phyloP scores from a whole-genome alignment of 2,113 vertebrate species.

The Microcebus griseorufus region DNA sequence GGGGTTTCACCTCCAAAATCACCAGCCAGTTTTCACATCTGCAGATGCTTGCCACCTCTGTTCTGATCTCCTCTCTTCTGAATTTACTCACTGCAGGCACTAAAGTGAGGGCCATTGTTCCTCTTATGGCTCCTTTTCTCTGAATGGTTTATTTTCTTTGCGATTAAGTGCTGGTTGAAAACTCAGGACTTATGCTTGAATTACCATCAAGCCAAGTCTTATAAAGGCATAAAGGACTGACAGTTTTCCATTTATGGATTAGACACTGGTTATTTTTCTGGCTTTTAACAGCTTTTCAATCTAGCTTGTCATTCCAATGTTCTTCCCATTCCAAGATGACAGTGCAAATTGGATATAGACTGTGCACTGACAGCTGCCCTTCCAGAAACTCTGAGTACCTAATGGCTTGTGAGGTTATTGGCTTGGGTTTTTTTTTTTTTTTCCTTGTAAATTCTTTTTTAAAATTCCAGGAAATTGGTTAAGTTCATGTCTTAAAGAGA shows the following conservation, averaged over 20 bases:
- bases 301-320: conserved; percentile 57
- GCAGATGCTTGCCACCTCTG: not conserved
- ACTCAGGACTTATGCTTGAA: conserved; percentile 46
- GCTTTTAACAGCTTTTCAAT: conserved; percentile 72
- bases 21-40: not conserved
- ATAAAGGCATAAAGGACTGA: conserved; percentile 56
- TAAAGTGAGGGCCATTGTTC: not conserved
- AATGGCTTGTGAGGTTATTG: conserved; percentile 66
- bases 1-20: not conserved
- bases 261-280: conserved; percentile 58
- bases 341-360: conserved; percentile 25
- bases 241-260: conserved; percentile 68
- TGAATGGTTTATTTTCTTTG: conserved; percentile 40
- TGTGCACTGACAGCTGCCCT: conserved; percentile 38
- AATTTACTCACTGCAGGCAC: not conserved
- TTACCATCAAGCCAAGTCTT: conserved; percentile 30
- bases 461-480: conserved; percentile 74
- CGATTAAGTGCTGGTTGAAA: conserved; percentile 40
- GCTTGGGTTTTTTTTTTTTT: conserved; percentile 32
- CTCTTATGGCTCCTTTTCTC: not conserved
- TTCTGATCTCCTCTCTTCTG: not conserved
- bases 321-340: conserved; percentile 52
- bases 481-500: conserved; percentile 47
- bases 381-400: conserved; percentile 67
- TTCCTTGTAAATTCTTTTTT: conserved; percentile 66